A percentile compares a stretch with the other conserved stretches of the same genome.
These are phyloP conservation scores for Ditula angustiorana DNA, from an alignment of 2,888 invertebrate species.

Conservation along the genomic window DNA sequence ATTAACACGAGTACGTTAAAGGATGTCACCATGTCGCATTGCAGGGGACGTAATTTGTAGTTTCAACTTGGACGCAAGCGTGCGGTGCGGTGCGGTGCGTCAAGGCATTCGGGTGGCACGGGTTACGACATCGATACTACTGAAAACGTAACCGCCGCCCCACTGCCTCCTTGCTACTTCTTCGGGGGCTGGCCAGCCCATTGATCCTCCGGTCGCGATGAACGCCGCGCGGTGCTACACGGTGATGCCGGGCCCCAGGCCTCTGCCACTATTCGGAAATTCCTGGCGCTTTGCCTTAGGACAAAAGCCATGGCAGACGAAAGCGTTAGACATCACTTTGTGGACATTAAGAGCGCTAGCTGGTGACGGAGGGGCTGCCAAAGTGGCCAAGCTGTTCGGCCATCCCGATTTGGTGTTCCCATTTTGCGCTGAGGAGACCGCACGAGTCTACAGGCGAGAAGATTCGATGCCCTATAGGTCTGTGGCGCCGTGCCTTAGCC, in stretches of 20 bases:
- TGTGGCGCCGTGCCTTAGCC: slow-evolving; percentile 89
- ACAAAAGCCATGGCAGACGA: slow-evolving; percentile 74
- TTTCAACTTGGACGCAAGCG: slow-evolving; percentile 53
- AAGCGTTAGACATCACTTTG: slow-evolving; percentile 83
- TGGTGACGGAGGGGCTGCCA: slow-evolving; percentile 81
- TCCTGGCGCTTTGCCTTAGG: slow-evolving; percentile 91
- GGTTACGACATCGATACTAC: slow-evolving; percentile 65
- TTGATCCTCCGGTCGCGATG: slow-evolving; percentile 70
- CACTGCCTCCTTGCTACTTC: slow-evolving; percentile 61
- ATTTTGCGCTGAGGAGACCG: slow-evolving; percentile 90
- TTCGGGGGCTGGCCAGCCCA: slow-evolving; percentile 66
- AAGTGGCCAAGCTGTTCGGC: slow-evolving; percentile 90
- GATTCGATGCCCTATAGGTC: slow-evolving; percentile 90
- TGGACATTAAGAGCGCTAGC: slow-evolving; percentile 80
- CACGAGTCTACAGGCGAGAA: slow-evolving; percentile 88
- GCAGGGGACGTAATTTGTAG: slow-evolving; percentile 41
- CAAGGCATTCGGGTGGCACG: slow-evolving; percentile 60
- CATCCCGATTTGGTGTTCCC: slow-evolving; percentile 91
- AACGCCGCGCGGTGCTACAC: slow-evolving; percentile 83
- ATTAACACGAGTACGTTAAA: slow-evolving; percentile 65
- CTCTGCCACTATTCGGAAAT: slow-evolving; percentile 90
- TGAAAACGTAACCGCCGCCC: slow-evolving; percentile 75
- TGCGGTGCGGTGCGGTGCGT: slow-evolving; percentile 51
- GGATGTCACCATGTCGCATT: slow-evolving; percentile 53
- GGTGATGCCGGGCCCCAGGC: slow-evolving; percentile 90